phyloP scores from a whole-genome alignment of 2,888 invertebrate species.

The Cheilosia impressa region DNA sequence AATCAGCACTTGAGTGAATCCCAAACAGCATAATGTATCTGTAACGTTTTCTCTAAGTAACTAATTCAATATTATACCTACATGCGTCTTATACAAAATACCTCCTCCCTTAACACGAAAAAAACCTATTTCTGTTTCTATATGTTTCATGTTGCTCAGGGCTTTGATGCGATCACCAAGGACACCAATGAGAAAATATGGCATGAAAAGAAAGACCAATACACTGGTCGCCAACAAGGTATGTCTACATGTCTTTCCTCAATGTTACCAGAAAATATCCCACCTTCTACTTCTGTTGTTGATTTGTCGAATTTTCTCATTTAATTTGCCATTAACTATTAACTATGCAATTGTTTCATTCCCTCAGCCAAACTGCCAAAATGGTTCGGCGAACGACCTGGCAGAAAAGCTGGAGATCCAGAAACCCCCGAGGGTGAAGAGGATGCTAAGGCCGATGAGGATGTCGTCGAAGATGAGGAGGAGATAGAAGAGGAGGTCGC shows the following conservation, averaged over 20 bases:
- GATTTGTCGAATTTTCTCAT: background rate
- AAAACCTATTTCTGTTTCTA: slow-evolving; percentile 66
- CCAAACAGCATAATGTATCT: slow-evolving; percentile 56
- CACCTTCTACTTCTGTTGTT: slow-evolving; percentile 7
- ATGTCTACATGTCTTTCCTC: slow-evolving; percentile 83
- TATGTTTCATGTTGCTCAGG: slow-evolving; percentile 85
- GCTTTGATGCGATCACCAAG: slow-evolving; percentile 92
- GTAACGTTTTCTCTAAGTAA: slow-evolving; percentile 57
- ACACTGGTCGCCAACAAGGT: slow-evolving; percentile 95
- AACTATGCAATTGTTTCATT: slow-evolving; percentile 2
- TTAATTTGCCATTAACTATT: background rate
- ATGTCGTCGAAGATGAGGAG: slow-evolving; percentile 89
- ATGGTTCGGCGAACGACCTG: slow-evolving; percentile 98
- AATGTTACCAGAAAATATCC: slow-evolving; percentile 34
- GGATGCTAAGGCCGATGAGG: slow-evolving; percentile 90
- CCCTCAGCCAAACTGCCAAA: slow-evolving; percentile 93
- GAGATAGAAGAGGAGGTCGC: slow-evolving; percentile 91
- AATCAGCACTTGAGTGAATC: background rate
- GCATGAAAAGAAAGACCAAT: slow-evolving; percentile 94
- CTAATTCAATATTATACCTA: slow-evolving; percentile 25
- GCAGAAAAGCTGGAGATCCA: slow-evolving; percentile 94
- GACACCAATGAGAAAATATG: slow-evolving; percentile 93
- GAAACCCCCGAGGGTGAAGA: slow-evolving; percentile 97
- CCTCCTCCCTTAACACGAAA: slow-evolving; percentile 40
- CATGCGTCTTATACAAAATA: slow-evolving; percentile 10